These are phyloP conservation scores for Drosophila atroscutellata DNA, from an alignment of 2,888 invertebrate species.

Conservation along the genomic window DNA sequence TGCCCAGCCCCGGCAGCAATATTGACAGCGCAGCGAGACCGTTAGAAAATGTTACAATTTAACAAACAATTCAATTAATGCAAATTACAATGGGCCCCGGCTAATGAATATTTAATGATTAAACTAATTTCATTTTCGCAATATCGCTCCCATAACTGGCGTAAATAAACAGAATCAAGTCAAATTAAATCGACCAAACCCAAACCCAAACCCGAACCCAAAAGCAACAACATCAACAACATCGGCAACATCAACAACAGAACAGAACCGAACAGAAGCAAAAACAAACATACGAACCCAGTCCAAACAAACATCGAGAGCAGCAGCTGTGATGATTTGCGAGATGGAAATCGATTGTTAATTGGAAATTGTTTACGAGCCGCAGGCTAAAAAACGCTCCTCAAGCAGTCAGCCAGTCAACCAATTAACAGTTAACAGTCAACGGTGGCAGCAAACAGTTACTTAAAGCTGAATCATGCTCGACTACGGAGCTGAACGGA, in stretches of 20 bases:
- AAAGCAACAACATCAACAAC: constrained; percentile 1
- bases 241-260: too few species aligned
- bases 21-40: constrained; percentile 42
- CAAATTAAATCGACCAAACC: constrained; percentile 8
- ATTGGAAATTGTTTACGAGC: constrained; percentile 74
- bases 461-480: neutral
- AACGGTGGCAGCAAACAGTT: neutral
- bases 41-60: constrained; percentile 67
- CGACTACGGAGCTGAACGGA: neutral
- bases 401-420: constrained; percentile 25
- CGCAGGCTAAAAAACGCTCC: constrained; percentile 44
- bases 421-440: constrained; percentile 7
- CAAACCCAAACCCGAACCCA: neutral
- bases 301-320: constrained; percentile 1
- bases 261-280: neutral
- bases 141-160: constrained; percentile 45
- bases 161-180: constrained; percentile 22
- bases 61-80: constrained; percentile 82
- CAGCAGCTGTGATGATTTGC: constrained; percentile 57
- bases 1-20: constrained; percentile 23
- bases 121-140: constrained; percentile 79
- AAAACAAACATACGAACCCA: neutral
- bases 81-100: constrained; percentile 71
- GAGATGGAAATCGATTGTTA: constrained; percentile 61
- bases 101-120: constrained; percentile 81